A percentile compares a stretch with the other conserved stretches of the same genome.
phyloP scores from a whole-genome alignment of 2,888 invertebrate genomes.

The Ferdinandea cuprea region DNA sequence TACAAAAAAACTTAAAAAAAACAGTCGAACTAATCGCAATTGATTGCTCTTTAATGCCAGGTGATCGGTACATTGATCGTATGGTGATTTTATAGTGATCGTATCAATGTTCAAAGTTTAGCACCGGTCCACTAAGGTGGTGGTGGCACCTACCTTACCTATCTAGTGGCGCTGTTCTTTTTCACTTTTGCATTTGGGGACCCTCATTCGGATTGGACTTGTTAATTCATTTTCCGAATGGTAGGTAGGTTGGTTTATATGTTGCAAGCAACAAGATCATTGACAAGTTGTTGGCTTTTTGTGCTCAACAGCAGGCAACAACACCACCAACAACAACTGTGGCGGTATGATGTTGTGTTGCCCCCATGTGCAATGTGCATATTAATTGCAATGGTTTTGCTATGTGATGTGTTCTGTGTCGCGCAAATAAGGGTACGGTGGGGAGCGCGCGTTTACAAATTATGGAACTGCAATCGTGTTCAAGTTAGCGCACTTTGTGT shows the following conservation, averaged over 20 bases:
- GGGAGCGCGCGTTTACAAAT: neutral
- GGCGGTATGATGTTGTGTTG: constrained; percentile 19
- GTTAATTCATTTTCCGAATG: constrained; percentile 47
- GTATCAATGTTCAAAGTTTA: constrained; percentile 60
- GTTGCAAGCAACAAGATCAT: constrained; percentile 66
- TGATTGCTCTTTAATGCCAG: constrained; percentile 72
- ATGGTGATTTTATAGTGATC: constrained; percentile 37
- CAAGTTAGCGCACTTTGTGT: constrained; percentile 42
- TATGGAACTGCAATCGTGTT: constrained; percentile 41
- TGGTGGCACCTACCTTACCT: too few relatives aligned
- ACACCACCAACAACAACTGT: too few relatives aligned
- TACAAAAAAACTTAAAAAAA: too few relatives aligned
- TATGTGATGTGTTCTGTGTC: constrained; percentile 6
- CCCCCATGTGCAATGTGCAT: constrained; percentile 66
- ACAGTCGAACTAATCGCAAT: constrained; percentile 67
- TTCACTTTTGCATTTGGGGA: constrained; percentile 14
- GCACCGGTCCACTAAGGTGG: constrained; percentile 2
- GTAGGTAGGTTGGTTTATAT: constrained; percentile 30
- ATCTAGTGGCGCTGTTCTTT: too few relatives aligned
- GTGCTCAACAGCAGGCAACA: constrained; percentile 5
- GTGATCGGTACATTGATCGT: constrained; percentile 67
- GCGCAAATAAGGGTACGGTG: neutral
- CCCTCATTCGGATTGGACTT: constrained; percentile 71
- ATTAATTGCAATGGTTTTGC: constrained; percentile 57
- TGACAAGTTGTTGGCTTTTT: constrained; percentile 54